phyloP scores from a whole-genome alignment of 2,797 vertebrate species.

The Mionectes olivaceus region DNA sequence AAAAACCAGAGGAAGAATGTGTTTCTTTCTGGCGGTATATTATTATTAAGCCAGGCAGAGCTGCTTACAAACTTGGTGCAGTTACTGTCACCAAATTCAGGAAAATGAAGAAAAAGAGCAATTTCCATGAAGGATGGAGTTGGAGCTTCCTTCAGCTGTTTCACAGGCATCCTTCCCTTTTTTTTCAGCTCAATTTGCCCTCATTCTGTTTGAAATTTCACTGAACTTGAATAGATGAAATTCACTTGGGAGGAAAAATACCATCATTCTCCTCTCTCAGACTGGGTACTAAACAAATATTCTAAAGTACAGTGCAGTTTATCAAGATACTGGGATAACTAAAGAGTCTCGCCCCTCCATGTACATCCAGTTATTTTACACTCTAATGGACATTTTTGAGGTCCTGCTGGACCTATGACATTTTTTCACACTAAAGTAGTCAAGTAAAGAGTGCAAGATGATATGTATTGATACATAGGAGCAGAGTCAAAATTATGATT shows the following conservation, averaged over 20 bases:
- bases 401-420: rapidly evolving
- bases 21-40: not conserved
- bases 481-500: not conserved
- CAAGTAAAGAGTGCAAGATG: not conserved
- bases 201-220: not conserved
- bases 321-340: not conserved
- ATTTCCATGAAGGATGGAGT: not conserved
- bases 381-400: not conserved
- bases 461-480: not conserved
- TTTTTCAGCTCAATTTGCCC: not conserved
- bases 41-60: slow-evolving; percentile 8
- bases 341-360: rapidly evolving
- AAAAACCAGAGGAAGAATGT: slow-evolving; percentile 45
- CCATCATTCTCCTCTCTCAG: not conserved
- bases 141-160: not conserved
- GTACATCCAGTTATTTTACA: not conserved
- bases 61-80: slow-evolving; percentile 11
- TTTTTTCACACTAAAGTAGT: not conserved
- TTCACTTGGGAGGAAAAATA: not conserved
- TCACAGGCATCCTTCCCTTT: not conserved
- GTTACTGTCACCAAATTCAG: not conserved
- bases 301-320: not conserved
- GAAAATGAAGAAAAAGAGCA: not conserved
- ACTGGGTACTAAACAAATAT: not conserved
- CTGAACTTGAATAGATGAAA: not conserved